These are phyloP conservation scores for Leptinotarsa defecta DNA, from an alignment of 1,140 invertebrate genomes.

Conservation along the genomic window DNA sequence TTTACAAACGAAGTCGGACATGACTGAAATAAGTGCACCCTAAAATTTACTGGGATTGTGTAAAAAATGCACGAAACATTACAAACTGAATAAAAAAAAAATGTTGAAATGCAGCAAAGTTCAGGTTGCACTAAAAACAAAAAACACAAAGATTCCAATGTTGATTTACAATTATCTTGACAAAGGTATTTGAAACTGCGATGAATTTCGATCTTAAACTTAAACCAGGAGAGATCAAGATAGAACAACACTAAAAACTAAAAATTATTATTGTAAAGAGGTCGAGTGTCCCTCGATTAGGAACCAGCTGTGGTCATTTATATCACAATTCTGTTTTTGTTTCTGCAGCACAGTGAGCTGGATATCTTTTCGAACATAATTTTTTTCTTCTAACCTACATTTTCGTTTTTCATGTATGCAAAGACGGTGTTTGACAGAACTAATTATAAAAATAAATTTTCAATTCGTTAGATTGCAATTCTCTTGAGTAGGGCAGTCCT, in stretches of 20 bases:
- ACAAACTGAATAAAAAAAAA: no score
- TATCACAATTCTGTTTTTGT: constrained; percentile 53
- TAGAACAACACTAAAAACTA: constrained; percentile 45
- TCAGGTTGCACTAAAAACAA: neutral
- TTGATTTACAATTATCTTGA: neutral
- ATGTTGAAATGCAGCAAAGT: neutral
- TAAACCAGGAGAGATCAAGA: constrained; percentile 48
- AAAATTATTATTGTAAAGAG: constrained; percentile 34
- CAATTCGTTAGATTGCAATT: no score
- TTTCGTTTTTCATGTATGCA: no score
- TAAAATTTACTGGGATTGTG: neutral
- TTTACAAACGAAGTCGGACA: neutral
- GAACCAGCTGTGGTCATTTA: constrained; percentile 54
- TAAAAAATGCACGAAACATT: no score
- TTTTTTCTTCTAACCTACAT: no score
- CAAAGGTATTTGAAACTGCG: neutral
- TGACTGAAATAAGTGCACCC: constrained; percentile 8
- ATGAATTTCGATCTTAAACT: constrained; percentile 27
- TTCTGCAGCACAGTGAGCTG: constrained; percentile 43
- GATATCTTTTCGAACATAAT: neutral
- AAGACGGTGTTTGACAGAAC: no score
- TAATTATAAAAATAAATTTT: no score
- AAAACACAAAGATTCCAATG: neutral
- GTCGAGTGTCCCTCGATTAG: constrained; percentile 50
- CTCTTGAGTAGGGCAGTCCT: no score